Conservation (phyloP, 2,113 vertebrate species). For the Stomatorhinus ivindoensis region DNA sequence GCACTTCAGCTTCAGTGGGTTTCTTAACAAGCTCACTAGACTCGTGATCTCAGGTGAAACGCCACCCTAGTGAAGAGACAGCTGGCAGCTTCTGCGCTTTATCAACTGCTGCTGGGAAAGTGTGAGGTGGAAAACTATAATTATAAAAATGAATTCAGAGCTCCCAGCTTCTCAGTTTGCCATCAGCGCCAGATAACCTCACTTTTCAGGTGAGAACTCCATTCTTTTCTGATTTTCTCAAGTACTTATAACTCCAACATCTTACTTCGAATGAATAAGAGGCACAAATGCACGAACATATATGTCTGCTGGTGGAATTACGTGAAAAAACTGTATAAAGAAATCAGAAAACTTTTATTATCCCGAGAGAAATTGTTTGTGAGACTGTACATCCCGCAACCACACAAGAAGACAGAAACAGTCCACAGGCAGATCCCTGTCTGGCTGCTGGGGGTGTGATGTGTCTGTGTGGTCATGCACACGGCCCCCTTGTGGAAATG, state of each 20-base stretch:
- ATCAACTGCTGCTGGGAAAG: neutral
- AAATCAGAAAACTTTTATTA: neutral
- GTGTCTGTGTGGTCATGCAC: neutral
- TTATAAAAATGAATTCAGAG: neutral
- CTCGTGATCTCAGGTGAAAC: neutral
- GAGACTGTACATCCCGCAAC: neutral
- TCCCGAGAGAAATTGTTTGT: neutral
- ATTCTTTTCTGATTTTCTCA: neutral
- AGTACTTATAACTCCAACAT: neutral
- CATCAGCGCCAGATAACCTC: neutral
- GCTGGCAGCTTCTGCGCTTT: neutral
- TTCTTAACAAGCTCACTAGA: neutral
- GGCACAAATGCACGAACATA: neutral
- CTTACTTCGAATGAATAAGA: neutral
- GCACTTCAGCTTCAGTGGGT: neutral
- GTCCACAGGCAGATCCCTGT: neutral
- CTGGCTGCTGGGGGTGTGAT: neutral
- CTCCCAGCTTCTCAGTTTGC: neutral
- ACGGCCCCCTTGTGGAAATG: neutral
- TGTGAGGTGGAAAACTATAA: neutral
- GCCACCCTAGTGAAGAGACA: neutral
- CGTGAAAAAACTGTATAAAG: neutral
- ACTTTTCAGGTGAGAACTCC: neutral
- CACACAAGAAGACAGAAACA: neutral
- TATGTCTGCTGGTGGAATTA: neutral